Conservation (phyloP, 2,888 invertebrate species). For the Clunio marinus region DNA sequence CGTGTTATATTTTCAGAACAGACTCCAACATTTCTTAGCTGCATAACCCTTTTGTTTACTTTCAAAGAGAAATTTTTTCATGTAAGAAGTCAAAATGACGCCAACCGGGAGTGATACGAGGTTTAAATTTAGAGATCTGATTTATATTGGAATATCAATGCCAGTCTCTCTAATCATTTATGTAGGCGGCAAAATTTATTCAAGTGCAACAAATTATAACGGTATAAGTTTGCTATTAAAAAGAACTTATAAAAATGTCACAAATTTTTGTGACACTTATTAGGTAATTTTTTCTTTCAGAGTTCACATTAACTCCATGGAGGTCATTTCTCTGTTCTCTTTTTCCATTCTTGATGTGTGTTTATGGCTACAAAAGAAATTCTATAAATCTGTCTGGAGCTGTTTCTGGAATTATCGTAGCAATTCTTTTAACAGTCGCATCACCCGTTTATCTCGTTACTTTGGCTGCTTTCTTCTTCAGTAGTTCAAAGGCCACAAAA, state of each 20-base stretch:
- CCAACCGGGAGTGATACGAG: background rate
- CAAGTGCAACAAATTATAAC: background rate
- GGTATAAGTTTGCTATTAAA: background rate
- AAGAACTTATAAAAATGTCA: background rate
- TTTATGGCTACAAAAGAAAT: conserved; percentile 64
- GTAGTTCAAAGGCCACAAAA: conserved; percentile 77
- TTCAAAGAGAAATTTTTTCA: background rate
- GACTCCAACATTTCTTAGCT: background rate
- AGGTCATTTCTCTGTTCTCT: conserved; percentile 63
- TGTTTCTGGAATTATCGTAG: conserved; percentile 64
- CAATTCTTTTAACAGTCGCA: conserved; percentile 71
- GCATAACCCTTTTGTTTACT: background rate
- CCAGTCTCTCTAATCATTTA: background rate
- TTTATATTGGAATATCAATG: background rate
- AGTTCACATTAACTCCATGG: conserved; percentile 52
- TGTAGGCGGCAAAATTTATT: background rate
- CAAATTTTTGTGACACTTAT: background rate
- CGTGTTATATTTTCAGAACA: background rate
- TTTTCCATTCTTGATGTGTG: conserved; percentile 59
- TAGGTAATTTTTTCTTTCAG: background rate
- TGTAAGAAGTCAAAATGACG: conserved; percentile 9
- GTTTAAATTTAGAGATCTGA: background rate
- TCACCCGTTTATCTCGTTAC: conserved; percentile 71
- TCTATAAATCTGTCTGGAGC: conserved; percentile 70
- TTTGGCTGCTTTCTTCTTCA: conserved; percentile 71